Evolutionary conservation across 2,113 vertebrate species (phyloP).

Genomic region (Corythaeola cristata): DNA sequence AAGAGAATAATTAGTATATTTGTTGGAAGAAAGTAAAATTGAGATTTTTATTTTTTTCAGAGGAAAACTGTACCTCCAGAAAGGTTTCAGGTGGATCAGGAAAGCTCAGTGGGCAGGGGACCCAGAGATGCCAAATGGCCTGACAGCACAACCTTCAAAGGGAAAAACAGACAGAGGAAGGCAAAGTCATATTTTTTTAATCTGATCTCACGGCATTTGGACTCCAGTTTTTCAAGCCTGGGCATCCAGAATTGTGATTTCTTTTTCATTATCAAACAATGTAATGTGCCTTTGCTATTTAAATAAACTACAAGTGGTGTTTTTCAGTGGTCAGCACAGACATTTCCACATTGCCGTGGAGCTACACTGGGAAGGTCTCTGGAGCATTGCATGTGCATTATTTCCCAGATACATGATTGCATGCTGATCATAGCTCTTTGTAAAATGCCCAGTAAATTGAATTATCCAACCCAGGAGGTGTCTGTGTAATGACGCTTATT

Average conservation of each 20-base stretch:
- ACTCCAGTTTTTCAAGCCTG: background rate
- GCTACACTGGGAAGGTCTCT: background rate
- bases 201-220: background rate
- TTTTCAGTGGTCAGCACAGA: background rate
- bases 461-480: background rate
- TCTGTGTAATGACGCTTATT: background rate
- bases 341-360: background rate
- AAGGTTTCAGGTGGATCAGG: background rate
- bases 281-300: background rate
- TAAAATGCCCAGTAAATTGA: background rate
- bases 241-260: background rate
- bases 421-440: background rate
- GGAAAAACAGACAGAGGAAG: background rate
- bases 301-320: background rate
- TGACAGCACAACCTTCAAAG: background rate
- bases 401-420: background rate
- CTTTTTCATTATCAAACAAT: background rate
- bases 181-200: background rate
- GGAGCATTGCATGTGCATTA: background rate
- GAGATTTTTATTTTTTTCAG: background rate
- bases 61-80: background rate
- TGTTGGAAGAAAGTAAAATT: fast-evolving
- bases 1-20: background rate
- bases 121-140: background rate
- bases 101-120: background rate